phyloP scores from a whole-genome alignment of 2,113 vertebrate species.

The Malurus cyaneus region DNA sequence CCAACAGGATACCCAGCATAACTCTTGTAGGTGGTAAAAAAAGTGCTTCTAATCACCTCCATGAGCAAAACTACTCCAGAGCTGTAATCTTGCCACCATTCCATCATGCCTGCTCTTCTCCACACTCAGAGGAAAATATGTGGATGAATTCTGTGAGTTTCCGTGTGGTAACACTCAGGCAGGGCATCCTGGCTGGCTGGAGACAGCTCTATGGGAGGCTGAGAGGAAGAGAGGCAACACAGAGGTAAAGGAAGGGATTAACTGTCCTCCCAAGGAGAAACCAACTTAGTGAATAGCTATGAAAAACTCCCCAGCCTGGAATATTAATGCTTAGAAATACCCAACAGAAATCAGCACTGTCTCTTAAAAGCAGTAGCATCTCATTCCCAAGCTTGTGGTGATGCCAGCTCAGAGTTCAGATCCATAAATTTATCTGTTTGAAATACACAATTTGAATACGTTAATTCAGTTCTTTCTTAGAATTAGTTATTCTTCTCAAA shows the following conservation, averaged over 20 bases:
- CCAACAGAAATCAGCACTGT: conserved; percentile 8
- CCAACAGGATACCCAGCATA: background rate
- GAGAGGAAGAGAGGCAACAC: background rate
- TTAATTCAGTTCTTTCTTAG: background rate
- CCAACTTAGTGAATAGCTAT: conserved; percentile 9
- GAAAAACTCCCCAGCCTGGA: background rate
- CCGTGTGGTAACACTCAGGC: background rate
- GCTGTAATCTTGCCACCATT: background rate
- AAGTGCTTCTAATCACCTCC: background rate
- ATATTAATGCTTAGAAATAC: conserved; percentile 22
- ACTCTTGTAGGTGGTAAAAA: background rate
- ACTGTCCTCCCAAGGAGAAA: conserved; percentile 17
- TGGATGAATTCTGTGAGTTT: background rate
- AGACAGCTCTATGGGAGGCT: background rate
- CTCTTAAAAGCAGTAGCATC: background rate
- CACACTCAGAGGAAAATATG: background rate
- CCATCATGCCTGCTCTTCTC: background rate
- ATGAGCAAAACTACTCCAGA: background rate
- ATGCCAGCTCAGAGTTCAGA: background rate
- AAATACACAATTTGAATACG: background rate
- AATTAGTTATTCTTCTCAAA: conserved; percentile 16
- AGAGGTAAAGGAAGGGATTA: background rate
- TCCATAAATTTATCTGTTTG: conserved; percentile 8
- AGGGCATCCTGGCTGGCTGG: background rate
- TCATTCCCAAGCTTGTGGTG: background rate